These are phyloP conservation scores for Spinus olivaceus DNA, from an alignment of 2,797 vertebrate species.

Conservation along the genomic window DNA sequence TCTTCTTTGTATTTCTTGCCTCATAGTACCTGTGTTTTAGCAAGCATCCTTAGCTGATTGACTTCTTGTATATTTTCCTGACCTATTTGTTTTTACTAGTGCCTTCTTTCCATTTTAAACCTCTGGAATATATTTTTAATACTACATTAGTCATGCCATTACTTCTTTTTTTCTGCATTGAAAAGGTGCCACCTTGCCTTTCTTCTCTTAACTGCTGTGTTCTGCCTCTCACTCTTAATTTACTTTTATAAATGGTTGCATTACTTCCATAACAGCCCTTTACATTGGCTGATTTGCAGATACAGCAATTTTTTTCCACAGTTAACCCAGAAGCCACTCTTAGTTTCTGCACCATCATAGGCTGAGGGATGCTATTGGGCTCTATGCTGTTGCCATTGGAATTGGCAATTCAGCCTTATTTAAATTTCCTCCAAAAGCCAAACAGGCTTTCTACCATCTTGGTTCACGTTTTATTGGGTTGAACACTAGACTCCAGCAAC, in stretches of 20 bases:
- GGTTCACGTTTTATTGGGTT: accelerated
- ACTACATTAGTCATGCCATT: neutral
- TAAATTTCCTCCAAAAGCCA: neutral
- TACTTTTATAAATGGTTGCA: neutral
- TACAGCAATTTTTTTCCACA: neutral
- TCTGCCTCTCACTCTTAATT: neutral
- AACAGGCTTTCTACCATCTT: neutral
- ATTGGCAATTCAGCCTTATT: neutral
- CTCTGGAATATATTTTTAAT: neutral
- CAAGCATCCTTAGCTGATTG: neutral
- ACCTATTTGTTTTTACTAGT: neutral
- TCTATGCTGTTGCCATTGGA: neutral
- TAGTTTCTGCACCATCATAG: neutral
- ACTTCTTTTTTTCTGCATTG: neutral
- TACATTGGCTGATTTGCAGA: neutral
- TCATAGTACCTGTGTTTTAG: neutral
- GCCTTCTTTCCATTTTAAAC: neutral
- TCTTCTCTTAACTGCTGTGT: neutral
- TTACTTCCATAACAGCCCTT: neutral
- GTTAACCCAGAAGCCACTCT: neutral
- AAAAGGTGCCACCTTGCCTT: neutral
- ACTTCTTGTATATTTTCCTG: neutral
- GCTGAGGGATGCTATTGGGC: neutral
- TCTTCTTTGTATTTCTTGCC: neutral
- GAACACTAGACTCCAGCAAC: neutral